A percentile compares a stretch with the other conserved stretches of the same genome.
Evolutionary conservation across 2,888 invertebrate species (phyloP).

Genomic region (Caenorhabditis imperialis): DNA sequence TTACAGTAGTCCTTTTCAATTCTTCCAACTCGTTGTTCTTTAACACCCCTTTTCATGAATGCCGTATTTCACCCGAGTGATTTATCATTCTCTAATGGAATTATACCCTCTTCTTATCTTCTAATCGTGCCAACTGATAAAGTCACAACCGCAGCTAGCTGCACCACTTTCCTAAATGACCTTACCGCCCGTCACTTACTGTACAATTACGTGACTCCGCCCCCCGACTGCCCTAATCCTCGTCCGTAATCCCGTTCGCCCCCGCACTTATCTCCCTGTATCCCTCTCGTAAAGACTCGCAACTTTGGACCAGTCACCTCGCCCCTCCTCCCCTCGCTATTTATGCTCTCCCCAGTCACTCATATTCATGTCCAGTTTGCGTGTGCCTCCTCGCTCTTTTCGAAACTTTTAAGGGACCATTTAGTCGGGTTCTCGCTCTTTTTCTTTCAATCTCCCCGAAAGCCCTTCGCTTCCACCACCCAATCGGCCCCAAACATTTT

Average conservation of each 20-base stretch:
- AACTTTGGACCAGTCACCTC: constrained; percentile 13
- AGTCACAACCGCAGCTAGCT: no score
- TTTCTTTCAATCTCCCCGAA: not conserved
- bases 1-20: no score
- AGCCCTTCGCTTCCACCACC: constrained; percentile 13
- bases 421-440: constrained; percentile 6
- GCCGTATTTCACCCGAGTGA: no score
- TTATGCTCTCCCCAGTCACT: constrained; percentile 25
- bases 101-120: not conserved
- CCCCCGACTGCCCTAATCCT: constrained; percentile 23
- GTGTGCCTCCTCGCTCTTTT: not conserved
- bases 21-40: no score
- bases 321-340: constrained; percentile 15
- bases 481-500: constrained; percentile 53
- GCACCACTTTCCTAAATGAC: constrained; percentile 1
- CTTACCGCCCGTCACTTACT: not conserved
- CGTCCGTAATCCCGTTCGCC: constrained; percentile 32
- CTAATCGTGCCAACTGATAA: no score
- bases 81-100: no score
- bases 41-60: no score
- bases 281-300: constrained; percentile 5
- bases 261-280: constrained; percentile 14
- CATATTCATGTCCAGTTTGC: constrained; percentile 25
- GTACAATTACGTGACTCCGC: not conserved
- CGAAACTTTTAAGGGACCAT: constrained; percentile 32